phyloP scores from a whole-genome alignment of 2,113 vertebrate species.

The Syngnathoides biaculeatus region DNA sequence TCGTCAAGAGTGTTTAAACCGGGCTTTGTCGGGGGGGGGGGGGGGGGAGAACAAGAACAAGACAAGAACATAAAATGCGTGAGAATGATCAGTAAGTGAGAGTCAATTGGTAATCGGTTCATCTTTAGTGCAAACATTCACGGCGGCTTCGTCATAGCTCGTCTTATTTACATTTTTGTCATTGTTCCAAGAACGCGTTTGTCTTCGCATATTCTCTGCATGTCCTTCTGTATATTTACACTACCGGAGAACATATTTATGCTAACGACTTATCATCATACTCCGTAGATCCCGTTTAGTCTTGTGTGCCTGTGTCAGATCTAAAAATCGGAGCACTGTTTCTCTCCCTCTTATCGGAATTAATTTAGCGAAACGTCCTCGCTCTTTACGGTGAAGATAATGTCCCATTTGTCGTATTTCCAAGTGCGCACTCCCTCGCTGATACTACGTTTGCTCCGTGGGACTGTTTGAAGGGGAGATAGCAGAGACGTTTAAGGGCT shows the following conservation, averaged over 20 bases:
- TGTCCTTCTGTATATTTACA: neutral
- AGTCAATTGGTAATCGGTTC: neutral
- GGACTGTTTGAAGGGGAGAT: neutral
- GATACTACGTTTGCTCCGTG: neutral
- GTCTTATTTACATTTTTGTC: neutral
- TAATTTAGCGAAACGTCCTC: neutral
- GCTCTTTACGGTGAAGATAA: neutral
- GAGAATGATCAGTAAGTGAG: neutral
- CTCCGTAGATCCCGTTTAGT: too few species aligned
- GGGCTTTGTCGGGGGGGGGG: neutral
- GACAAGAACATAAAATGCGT: neutral
- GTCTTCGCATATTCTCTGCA: too few species aligned
- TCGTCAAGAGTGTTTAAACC: neutral
- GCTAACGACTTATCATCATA: neutral
- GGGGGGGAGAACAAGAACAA: too few species aligned
- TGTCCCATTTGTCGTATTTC: neutral
- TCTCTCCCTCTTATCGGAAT: neutral
- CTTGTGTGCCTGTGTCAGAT: neutral
- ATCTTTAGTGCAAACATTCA: neutral
- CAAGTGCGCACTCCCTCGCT: neutral
- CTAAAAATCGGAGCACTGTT: neutral
- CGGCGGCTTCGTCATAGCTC: neutral
- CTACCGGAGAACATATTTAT: neutral
- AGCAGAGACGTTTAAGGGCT: neutral
- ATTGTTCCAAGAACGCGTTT: neutral